A percentile compares a stretch with the other conserved stretches of the same genome.
Conservation (phyloP, 2,797 vertebrate genomes). For the Amphiprion clarkii region DNA sequence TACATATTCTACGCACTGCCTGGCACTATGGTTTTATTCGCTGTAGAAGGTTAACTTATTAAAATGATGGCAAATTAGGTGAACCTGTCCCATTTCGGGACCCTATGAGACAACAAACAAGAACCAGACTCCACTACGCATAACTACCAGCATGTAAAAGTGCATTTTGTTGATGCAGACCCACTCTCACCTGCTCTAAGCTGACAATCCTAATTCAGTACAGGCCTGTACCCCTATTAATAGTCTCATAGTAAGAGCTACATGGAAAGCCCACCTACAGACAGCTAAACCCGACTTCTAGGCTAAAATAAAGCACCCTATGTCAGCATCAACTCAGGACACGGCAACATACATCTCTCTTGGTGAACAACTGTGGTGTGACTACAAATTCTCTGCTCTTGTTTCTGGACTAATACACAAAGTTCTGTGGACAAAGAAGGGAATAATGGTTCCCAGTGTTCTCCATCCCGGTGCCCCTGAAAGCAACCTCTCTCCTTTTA, state of each 20-base stretch:
- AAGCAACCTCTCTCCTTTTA: neutral
- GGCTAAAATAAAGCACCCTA: neutral
- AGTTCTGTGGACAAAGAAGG: neutral
- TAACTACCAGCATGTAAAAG: neutral
- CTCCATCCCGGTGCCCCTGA: slow-evolving; percentile 4
- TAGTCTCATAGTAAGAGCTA: neutral
- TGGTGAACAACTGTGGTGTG: too few species aligned
- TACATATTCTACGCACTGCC: neutral
- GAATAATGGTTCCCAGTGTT: slow-evolving; percentile 23
- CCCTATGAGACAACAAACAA: neutral
- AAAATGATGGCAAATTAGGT: neutral
- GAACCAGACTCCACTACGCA: neutral
- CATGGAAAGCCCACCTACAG: neutral
- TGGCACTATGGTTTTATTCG: neutral
- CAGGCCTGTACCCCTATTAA: too few species aligned
- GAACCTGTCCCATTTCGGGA: neutral
- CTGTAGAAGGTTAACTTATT: neutral
- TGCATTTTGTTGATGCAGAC: neutral
- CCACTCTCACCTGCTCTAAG: too few species aligned
- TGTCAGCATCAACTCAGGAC: neutral
- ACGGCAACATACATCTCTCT: too few species aligned
- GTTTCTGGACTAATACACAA: too few species aligned
- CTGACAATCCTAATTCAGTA: too few species aligned
- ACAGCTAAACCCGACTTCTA: neutral
- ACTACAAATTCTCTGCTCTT: too few species aligned